phyloP scores from a whole-genome alignment of 2,113 vertebrate species.

The Apistogramma diplotaenia region DNA sequence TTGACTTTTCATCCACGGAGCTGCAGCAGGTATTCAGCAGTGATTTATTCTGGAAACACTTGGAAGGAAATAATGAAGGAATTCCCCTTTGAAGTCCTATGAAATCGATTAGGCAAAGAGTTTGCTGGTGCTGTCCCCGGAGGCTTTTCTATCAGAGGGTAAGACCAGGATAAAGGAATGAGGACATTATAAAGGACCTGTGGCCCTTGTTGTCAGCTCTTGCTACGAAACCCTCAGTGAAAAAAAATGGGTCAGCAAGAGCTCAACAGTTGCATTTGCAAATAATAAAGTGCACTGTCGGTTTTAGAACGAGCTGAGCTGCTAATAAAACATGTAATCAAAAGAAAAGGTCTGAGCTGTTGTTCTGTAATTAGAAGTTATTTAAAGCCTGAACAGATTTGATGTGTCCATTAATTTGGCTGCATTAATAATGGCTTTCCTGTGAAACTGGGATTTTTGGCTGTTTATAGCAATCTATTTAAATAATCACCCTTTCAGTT shows the following conservation, averaged over 20 bases:
- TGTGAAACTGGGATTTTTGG: neutral
- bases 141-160: constrained; percentile 20
- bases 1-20: neutral
- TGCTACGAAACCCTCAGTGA: neutral
- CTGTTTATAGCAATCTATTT: neutral
- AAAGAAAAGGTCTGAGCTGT: neutral
- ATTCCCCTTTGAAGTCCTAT: constrained; percentile 23
- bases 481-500: neutral
- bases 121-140: neutral
- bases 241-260: neutral
- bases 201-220: neutral
- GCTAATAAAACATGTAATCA: neutral
- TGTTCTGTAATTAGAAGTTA: neutral
- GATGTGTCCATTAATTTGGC: neutral
- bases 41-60: neutral
- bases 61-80: constrained; percentile 23
- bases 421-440: neutral
- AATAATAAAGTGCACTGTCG: neutral
- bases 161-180: neutral
- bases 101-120: constrained; percentile 19
- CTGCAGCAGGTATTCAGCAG: neutral
- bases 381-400: neutral
- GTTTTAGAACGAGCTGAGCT: neutral
- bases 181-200: neutral
- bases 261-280: neutral